These are phyloP conservation scores for Neotragus moschatus DNA, from an alignment of 2,113 vertebrate species.

Conservation along the genomic window DNA sequence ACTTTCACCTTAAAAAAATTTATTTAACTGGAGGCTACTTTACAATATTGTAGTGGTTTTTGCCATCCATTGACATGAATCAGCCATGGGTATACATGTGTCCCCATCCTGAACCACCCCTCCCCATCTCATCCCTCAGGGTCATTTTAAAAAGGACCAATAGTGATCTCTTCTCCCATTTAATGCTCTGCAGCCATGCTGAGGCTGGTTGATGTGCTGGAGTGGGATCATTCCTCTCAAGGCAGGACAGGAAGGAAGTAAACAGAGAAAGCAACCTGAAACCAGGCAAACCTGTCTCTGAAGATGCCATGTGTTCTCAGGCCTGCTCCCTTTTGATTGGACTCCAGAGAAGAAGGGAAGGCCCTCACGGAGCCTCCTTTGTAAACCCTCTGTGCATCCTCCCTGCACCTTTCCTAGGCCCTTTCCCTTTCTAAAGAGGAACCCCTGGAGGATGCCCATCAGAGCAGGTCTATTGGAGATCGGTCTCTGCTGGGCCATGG, in stretches of 20 bases:
- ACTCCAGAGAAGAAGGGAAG: neutral
- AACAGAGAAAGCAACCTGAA: neutral
- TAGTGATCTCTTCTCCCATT: neutral
- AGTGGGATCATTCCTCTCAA: neutral
- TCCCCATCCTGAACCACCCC: neutral
- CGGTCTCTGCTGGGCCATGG: neutral
- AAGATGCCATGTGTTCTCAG: neutral
- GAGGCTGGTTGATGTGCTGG: neutral
- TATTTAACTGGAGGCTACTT: neutral
- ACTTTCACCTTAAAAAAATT: neutral
- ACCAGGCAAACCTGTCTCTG: neutral
- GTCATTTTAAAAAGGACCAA: neutral
- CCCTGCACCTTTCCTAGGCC: accelerated
- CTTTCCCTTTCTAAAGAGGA: neutral
- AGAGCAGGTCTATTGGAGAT: neutral
- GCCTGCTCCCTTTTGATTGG: neutral
- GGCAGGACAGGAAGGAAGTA: neutral
- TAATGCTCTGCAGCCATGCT: neutral
- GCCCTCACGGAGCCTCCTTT: neutral
- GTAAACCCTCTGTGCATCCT: neutral
- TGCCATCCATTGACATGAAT: neutral
- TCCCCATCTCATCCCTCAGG: neutral
- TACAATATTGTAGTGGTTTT: neutral
- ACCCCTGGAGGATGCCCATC: neutral
- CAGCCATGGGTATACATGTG: neutral